Evolutionary conservation across 2,888 invertebrate genomes (phyloP), one percentile per base, ranked within the genome.

Genomic region (Clostera curtula): DNA sequence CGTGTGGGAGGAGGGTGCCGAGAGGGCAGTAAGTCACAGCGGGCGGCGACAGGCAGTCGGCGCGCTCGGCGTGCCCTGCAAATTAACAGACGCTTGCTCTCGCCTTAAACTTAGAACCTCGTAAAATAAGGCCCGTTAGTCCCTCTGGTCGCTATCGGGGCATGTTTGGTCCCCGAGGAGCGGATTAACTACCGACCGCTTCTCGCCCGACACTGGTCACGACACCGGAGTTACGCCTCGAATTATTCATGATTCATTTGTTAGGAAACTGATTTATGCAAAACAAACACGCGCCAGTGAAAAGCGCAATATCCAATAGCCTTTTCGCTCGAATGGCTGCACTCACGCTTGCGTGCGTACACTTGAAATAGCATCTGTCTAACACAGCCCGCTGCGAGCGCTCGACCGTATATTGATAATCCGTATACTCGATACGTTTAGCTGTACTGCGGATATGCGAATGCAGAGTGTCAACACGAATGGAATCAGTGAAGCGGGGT

Each of bases 61-160:
- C 27, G 25, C 29, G 39, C 38, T n/a, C n/a, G 39, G 40, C 44
- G 70, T 56, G 66, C 64, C 63, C 68, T 65, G 64, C 76, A 77
- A 82, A 80, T 82, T 82, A 82, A 79, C 82, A 79, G 71, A 58
- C 71, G 70, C 62, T 75, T 71, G 71, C 71, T 72, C 72, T 73
- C 69, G 67, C 65, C 67, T 69, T 71, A 72, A 72, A 80, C 72
- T 80, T 79, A 80, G 74, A 73, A 67, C 75, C 77, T 82, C 82
- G 69, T 80, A 77, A 82, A 80, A 82, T 80, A 77, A 79, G 76
- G 64, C 72, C 61, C 65, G 68, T 71, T 72, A 73, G 64, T 64
- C 76, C 67, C 71, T 72, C 61, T 47, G 55, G 68, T 61, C 67
- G 49, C 53, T 51, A 49, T 50, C 56, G 52, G 47, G 47, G 56